phyloP scores from a whole-genome alignment of 2,797 vertebrate genomes.

The Aselliscus stoliczkanus region DNA sequence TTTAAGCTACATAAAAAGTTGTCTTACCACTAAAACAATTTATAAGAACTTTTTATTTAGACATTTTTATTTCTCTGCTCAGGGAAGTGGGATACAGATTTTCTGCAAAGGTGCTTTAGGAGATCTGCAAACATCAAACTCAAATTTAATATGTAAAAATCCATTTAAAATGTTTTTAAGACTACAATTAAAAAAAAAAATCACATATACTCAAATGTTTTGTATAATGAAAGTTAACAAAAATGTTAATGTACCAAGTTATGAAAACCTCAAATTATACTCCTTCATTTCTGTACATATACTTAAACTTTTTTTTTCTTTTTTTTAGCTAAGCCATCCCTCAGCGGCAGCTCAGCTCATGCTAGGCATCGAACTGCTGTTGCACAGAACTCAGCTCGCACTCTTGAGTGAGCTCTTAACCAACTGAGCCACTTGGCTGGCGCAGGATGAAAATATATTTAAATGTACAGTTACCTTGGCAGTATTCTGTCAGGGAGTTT shows the following conservation, averaged over 20 bases:
- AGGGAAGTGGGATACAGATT: not conserved
- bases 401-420: no score
- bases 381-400: no score
- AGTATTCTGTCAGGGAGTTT: conserved; percentile 97
- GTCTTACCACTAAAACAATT: not conserved
- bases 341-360: no score
- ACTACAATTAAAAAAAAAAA: conserved; percentile 9
- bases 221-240: not conserved
- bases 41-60: not conserved
- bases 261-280: not conserved
- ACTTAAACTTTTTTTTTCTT: not conserved
- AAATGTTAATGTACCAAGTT: not conserved
- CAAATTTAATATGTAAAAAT: not conserved
- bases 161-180: not conserved
- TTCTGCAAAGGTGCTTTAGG: not conserved
- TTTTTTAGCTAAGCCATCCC: no score
- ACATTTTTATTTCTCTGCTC: not conserved
- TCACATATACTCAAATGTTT: not conserved
- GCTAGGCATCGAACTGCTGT: no score
- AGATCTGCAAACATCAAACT: not conserved
- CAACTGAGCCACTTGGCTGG: no score
- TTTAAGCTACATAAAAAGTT: not conserved
- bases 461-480: conserved; percentile 82
- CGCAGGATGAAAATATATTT: not conserved
- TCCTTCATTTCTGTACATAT: not conserved